Evolutionary conservation across 2,888 invertebrate genomes (phyloP).

Genomic region (Caenorhabditis zanzibari): DNA sequence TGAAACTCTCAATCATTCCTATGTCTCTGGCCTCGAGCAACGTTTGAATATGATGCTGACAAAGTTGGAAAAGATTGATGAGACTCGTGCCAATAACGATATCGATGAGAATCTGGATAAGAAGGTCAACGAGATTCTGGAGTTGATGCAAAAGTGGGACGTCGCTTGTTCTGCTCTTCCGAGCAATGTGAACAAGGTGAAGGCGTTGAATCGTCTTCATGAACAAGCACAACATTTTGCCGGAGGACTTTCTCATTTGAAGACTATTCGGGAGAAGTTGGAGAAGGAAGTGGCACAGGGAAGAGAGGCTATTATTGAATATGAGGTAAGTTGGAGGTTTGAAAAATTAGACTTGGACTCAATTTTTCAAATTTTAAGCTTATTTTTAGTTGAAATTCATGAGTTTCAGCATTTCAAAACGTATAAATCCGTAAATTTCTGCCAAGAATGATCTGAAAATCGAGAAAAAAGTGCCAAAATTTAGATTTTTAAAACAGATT

Average conservation of each 20-base stretch:
- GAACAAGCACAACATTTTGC: slow-evolving; percentile 75
- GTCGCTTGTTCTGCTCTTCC: slow-evolving; percentile 70
- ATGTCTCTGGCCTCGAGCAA: slow-evolving; percentile 71
- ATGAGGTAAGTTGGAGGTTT: slow-evolving; percentile 56
- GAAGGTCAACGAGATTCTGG: slow-evolving; percentile 69
- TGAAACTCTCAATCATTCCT: slow-evolving; percentile 71
- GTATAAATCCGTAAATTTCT: no score
- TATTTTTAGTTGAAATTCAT: no score
- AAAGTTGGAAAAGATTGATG: slow-evolving; percentile 71
- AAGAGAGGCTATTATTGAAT: slow-evolving; percentile 57
- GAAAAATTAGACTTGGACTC: no score
- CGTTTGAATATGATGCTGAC: slow-evolving; percentile 69
- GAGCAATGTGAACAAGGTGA: slow-evolving; percentile 73
- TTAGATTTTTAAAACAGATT: no score
- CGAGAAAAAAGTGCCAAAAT: no score
- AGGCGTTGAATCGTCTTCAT: slow-evolving; percentile 71
- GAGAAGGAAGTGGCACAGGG: slow-evolving; percentile 70
- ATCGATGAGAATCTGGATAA: slow-evolving; percentile 66
- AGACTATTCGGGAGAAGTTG: slow-evolving; percentile 69
- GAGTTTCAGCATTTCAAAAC: no score
- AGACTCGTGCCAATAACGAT: slow-evolving; percentile 65
- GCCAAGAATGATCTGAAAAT: no score
- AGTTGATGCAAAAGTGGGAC: slow-evolving; percentile 74
- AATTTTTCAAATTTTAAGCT: no score
- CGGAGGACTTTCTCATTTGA: slow-evolving; percentile 69